phyloP scores from a whole-genome alignment of 2,113 vertebrate species.

The Geococcyx californianus region DNA sequence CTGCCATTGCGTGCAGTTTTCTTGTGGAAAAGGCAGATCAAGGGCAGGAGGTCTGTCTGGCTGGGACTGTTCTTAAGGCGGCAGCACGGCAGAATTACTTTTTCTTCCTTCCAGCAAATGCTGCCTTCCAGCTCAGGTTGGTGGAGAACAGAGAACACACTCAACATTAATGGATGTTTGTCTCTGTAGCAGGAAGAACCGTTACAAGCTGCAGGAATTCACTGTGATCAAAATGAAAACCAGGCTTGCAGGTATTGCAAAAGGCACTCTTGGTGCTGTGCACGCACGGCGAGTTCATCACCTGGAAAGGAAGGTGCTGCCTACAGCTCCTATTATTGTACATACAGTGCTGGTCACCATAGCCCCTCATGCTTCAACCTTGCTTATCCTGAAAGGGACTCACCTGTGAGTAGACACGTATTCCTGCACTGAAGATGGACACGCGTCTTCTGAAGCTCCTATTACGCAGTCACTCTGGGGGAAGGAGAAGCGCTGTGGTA shows the following conservation, averaged over 20 bases:
- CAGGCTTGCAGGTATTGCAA: neutral
- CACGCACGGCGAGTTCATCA: neutral
- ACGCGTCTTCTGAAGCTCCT: neutral
- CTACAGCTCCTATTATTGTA: accelerated
- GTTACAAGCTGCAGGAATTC: neutral
- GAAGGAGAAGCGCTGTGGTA: accelerated
- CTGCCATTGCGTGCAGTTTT: accelerated
- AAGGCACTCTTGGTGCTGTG: neutral
- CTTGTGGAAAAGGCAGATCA: neutral
- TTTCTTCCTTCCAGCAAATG: neutral
- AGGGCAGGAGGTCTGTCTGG: neutral
- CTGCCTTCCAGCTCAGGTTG: neutral
- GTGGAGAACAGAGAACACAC: neutral
- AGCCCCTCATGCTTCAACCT: neutral
- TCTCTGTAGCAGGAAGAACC: neutral
- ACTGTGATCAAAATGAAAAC: neutral
- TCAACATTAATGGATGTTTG: too few relatives aligned
- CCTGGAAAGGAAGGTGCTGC: neutral
- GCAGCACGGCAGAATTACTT: neutral
- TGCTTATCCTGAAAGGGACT: neutral
- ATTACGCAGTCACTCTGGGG: neutral
- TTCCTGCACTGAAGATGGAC: neutral
- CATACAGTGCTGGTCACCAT: accelerated
- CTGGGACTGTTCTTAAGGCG: neutral
- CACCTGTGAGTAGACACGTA: accelerated